Conservation (phyloP, 2,113 vertebrate genomes). For the Indri indri region DNA sequence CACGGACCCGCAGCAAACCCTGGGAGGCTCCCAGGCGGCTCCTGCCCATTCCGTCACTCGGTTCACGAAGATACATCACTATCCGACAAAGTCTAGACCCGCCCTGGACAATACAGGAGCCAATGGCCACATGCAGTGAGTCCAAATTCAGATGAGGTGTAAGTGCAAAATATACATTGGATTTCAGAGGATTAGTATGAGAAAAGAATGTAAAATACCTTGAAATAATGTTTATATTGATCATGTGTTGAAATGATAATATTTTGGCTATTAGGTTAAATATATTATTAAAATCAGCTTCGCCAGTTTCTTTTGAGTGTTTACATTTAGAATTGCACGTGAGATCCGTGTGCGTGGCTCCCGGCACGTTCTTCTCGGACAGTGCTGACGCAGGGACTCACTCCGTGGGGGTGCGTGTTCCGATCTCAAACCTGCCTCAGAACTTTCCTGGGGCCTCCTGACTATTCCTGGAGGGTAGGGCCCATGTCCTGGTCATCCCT, state of each 20-base stretch:
- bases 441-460: neutral
- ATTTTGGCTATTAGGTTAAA: neutral
- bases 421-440: neutral
- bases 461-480: neutral
- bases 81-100: neutral
- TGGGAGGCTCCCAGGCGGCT: neutral
- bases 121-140: neutral
- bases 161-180: neutral
- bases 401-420: neutral
- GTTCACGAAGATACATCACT: neutral
- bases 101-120: neutral
- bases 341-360: neutral
- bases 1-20: neutral
- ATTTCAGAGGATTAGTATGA: neutral
- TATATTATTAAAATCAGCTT: neutral
- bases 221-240: neutral
- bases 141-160: neutral
- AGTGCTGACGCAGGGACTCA: neutral
- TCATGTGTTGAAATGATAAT: conserved; percentile 15
- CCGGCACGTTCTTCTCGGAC: neutral
- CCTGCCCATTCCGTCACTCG: neutral
- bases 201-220: neutral
- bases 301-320: neutral
- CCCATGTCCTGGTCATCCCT: neutral
- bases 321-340: neutral